Base-by-base conservation (phyloP, 2,888 invertebrate genomes). In the Macrosoma leucophasiata region DNA sequence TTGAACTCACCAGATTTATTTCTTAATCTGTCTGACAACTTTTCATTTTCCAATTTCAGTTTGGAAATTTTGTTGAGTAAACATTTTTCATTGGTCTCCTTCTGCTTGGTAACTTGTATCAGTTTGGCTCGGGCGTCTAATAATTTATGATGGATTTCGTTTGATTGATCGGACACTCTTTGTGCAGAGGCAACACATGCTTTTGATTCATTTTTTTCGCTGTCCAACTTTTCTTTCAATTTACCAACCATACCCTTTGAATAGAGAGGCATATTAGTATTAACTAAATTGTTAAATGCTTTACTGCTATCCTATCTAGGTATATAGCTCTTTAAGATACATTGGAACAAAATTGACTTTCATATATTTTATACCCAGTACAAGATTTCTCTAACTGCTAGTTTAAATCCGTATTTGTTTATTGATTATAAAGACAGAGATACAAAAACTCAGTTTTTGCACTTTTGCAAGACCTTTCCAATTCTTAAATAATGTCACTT, bases 121-220 rank as follows among this genome's bases (percentile, higher is more conserved):
- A 82, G 48, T 48, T 76, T 76, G 8, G 64, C 57, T 13, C 59
- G 62, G 6, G 69, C 60, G 17, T 70, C 69, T 12, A 62, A 50
- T 20, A 77, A 48, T 37, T 67, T 66, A 29, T 70, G 65, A 20
- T 67, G 48, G 34, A 79, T 49, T 9, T 62, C 65, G 45, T 75
- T 70, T n/a, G 77, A 77, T 23, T 64, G 71, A 35, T 81, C 79
- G 0, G 81, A 64, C 21, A 78, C 65, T 38, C 74, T 66, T 43
- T 76, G 81, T 1, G 78, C 79, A 24, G 79, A 70, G 17, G 76
- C 77, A 15, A 82, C 66, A 59, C 82, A 84, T 8, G 81, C 73
- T 45, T 62, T 72, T 2, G 81, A 61, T 52, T 79, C 77, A 63
- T 74, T 76, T 46, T 75, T 75, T 40, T 81, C 79, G 3, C 38